Base-by-base conservation (phyloP, 2,113 vertebrate species). In the Limanda limanda region DNA sequence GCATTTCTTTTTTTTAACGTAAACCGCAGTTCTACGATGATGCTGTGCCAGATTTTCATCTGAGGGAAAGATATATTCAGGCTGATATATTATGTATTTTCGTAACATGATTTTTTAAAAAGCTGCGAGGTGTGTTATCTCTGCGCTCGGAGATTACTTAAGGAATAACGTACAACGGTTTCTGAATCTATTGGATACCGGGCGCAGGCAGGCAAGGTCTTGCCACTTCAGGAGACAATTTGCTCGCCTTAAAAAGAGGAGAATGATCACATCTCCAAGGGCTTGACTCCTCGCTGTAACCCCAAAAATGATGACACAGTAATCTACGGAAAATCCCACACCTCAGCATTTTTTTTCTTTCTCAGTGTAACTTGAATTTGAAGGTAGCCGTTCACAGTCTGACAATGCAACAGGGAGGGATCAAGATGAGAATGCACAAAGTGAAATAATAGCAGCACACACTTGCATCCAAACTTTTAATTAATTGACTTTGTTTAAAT, bases 201-300 rank as follows among this genome's bases (percentile, higher is more conserved):
- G 66, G 61, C 52, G 48, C 57, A 68, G 63, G 55, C 35, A 69
- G 27, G 12, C 35, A 20, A 76, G 83, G 78, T 54, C 71, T 15
- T 5, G 31, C 37, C 68, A 57, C 63, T 76, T 70, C 71, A 86
- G 62, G 62, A 76, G 74, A 81, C 76, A 79, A 85, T 90, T 89
- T 87, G 74, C 81, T 86, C 62, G 55, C 72, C 71, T 85, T 69
- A 86, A 78, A 87, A 84, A 84, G 35, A 81, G 58, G 55, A 76
- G 78, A 84, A 87, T 83, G 78, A 85, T 87, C 84, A 62, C 69
- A 84, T 90, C 91, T 91, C 92, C 69, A 82, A 88, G 87, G 91
- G 83, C 88, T 90, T 86, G 87, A 91, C 87, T 89, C 64, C 23
- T 81, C 57, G 40, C 78, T 52, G 37, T 78, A 86, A 86, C 84